Conservation (phyloP, 2,113 vertebrate species). For the Cyrtonyx montezumae region DNA sequence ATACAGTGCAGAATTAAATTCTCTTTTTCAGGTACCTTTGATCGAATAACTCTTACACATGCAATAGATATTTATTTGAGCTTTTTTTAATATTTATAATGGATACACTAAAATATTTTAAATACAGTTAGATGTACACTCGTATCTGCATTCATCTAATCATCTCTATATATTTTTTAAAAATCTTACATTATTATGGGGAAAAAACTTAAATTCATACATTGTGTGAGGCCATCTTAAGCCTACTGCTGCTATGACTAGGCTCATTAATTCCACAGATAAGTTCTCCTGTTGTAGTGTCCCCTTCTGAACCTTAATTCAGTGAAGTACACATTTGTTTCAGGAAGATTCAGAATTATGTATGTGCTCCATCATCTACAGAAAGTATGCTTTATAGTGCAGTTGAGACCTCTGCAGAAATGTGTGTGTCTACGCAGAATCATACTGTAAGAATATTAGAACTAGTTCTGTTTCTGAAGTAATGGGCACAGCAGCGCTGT, state of each 20-base stretch:
- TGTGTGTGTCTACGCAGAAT: rapidly evolving
- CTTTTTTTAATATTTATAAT: background rate
- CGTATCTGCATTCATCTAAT: background rate
- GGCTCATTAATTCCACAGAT: background rate
- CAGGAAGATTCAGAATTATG: background rate
- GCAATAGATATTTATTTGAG: background rate
- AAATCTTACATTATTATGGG: background rate
- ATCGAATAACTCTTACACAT: background rate
- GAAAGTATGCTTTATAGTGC: background rate
- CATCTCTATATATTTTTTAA: rapidly evolving
- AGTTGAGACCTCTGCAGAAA: rapidly evolving
- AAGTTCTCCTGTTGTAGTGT: background rate
- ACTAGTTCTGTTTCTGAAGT: background rate
- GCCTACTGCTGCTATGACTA: background rate
- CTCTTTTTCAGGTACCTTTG: background rate
- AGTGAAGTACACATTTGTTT: background rate
- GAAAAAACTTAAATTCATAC: background rate
- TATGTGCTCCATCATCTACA: background rate
- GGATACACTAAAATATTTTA: background rate
- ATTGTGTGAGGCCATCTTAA: background rate
- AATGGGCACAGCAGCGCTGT: background rate
- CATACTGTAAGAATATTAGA: background rate
- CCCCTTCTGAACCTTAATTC: background rate
- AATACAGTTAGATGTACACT: background rate
- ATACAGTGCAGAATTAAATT: background rate